Conservation (phyloP, 2,113 vertebrate genomes). For the Mus pahari region DNA sequence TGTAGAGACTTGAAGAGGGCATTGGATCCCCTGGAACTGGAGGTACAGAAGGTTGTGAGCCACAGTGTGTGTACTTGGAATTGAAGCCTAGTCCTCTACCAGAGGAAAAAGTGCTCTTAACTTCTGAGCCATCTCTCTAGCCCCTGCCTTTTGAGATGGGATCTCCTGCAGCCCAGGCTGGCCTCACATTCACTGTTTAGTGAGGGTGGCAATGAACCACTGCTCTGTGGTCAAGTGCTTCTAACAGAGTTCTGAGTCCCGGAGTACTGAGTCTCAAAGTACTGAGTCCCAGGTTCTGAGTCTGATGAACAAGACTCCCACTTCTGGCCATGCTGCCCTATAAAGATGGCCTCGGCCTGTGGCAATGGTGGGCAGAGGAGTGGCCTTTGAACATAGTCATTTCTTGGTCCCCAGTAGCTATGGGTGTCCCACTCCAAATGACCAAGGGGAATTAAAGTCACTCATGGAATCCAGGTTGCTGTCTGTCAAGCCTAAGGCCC, state of each 20-base stretch:
- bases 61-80: neutral
- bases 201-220: rapidly evolving
- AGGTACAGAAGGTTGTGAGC: no score
- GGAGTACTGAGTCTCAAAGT: neutral
- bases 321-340: rapidly evolving
- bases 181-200: neutral
- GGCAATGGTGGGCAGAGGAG: rapidly evolving
- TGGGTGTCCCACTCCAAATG: rapidly evolving
- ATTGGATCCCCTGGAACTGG: neutral
- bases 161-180: neutral
- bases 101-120: neutral
- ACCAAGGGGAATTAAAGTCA: neutral
- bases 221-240: neutral
- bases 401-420: neutral
- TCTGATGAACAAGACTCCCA: neutral
- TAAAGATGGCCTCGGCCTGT: neutral
- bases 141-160: neutral
- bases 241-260: neutral
- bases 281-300: neutral
- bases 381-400: neutral
- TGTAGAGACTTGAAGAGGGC: neutral
- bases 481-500: neutral
- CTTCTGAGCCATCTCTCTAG: neutral
- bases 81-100: neutral
- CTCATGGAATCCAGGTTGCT: neutral